Evolutionary conservation across 2,888 invertebrate genomes (phyloP).

Genomic region (Furcula furcula): DNA sequence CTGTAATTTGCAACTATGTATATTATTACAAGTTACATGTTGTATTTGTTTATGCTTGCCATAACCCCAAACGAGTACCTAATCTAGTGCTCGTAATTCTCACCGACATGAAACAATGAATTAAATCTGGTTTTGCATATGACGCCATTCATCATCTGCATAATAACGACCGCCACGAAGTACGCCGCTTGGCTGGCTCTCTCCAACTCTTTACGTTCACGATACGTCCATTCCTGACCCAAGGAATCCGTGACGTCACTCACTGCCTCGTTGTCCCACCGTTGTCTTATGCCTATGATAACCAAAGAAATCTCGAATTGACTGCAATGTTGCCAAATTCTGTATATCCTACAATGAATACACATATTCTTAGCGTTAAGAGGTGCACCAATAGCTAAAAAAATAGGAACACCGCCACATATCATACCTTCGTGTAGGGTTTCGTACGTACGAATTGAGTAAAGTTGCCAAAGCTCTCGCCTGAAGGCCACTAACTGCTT

Average conservation of each 20-base stretch:
- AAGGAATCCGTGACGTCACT: constrained; percentile 86
- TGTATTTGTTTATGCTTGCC: constrained; percentile 16
- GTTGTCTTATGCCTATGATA: constrained; percentile 84
- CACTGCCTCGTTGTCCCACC: constrained; percentile 87
- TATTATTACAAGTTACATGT: too few relatives aligned
- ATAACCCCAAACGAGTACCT: constrained; percentile 12
- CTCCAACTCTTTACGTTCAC: constrained; percentile 84
- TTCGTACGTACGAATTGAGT: too few relatives aligned
- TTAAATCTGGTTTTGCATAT: constrained; percentile 89
- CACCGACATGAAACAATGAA: constrained; percentile 86
- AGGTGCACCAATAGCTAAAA: too few relatives aligned
- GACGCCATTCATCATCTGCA: constrained; percentile 87
- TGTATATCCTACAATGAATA: too few relatives aligned
- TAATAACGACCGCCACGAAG: constrained; percentile 87
- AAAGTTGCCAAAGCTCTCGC: too few relatives aligned
- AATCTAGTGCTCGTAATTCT: constrained; percentile 34
- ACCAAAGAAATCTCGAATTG: too few relatives aligned
- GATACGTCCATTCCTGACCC: constrained; percentile 89
- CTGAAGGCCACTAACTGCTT: too few relatives aligned
- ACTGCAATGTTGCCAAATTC: too few relatives aligned
- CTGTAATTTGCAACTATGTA: too few relatives aligned
- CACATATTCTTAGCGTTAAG: too few relatives aligned
- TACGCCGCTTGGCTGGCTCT: constrained; percentile 87
- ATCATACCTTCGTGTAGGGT: too few relatives aligned
- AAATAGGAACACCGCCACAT: too few relatives aligned